Base-by-base conservation (phyloP, 2,113 vertebrate genomes). In the Colius striatus region DNA sequence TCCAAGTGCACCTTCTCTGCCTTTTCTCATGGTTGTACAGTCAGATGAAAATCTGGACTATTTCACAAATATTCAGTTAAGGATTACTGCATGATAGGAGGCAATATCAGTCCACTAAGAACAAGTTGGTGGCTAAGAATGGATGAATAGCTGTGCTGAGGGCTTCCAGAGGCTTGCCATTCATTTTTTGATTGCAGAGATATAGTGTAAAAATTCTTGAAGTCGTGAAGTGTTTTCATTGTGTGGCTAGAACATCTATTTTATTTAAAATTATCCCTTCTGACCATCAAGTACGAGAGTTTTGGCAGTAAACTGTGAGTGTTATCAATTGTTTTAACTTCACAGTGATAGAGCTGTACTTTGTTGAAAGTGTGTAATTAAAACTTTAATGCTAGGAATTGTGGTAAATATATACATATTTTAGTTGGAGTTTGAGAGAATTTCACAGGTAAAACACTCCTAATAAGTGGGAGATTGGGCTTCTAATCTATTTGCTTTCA, bases 241-340 rank as follows among this genome's bases (percentile, higher is more conserved):
- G 8, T 50, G 22, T 53, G 25, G 19, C 38, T 88, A 53, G 25
- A 84, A 60, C 4, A 22, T 27, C 15, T 41, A 61, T 76, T 90
- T 77, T 55, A 85, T 90, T 68, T 67, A 78, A 38, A 38, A 13
- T 41, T 73, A 11, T 67, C 22, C 27, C 25, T 80, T 87, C 45
- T 68, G 38, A 34, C 50, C 14, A n/a, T 72, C 34, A 78, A 61
- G 57, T 55, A 81, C 9, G 48, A 81, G 29, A 72, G 38, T 83
- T 95, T 94, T 95, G 92, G 87, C 87, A 90, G 73, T 51, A 26
- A n/a, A 38, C 20, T 58, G 58, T 11, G n/a, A 43, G 45, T 74
- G 38, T 95, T 95, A 96, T 94, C 85, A 92, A 10, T 79, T 93
- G 70, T 94, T 96, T 91, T 73, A 91, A 84, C 29, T 92, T 86